phyloP scores from a whole-genome alignment of 2,888 invertebrate species.

The Eucera pruinosa region DNA sequence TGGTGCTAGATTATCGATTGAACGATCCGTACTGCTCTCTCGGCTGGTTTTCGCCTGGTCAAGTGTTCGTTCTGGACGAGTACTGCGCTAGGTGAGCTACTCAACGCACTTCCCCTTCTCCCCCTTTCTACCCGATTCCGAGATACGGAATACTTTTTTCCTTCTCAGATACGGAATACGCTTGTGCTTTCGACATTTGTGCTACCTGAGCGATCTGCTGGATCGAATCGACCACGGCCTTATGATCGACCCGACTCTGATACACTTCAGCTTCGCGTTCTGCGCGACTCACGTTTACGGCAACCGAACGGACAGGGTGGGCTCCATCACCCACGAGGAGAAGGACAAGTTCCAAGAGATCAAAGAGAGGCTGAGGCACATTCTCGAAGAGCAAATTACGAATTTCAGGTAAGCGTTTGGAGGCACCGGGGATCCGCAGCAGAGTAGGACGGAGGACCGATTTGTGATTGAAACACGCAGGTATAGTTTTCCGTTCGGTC shows the following conservation, averaged over 20 bases:
- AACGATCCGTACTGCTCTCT: slow-evolving; percentile 99
- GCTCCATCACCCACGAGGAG: slow-evolving; percentile 99
- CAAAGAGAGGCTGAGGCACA: slow-evolving; percentile 95
- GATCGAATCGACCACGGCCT: slow-evolving; percentile 97
- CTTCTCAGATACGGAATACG: slow-evolving; percentile 94
- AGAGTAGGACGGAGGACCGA: too few relatives aligned
- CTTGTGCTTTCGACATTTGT: slow-evolving; percentile 98
- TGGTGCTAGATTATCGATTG: slow-evolving; percentile 97
- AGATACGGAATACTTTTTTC: too few relatives aligned
- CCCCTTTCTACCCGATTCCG: neutral
- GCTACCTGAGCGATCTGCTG: slow-evolving; percentile 97
- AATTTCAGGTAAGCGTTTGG: slow-evolving; percentile 96
- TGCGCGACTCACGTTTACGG: slow-evolving; percentile 99
- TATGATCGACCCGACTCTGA: slow-evolving; percentile 99
- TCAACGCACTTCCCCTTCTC: too few relatives aligned
- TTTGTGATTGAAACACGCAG: slow-evolving; percentile 83
- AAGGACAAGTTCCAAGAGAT: slow-evolving; percentile 99
- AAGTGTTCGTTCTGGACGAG: slow-evolving; percentile 98
- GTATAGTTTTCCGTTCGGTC: slow-evolving; percentile 99
- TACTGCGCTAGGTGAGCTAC: slow-evolving; percentile 92
- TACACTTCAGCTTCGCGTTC: slow-evolving; percentile 99
- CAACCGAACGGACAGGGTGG: slow-evolving; percentile 99
- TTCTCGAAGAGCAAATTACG: slow-evolving; percentile 99
- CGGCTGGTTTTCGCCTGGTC: slow-evolving; percentile 99
- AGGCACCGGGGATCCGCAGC: too few relatives aligned